phyloP scores from a whole-genome alignment of 2,113 vertebrate genomes.

The Myotis davidii region DNA sequence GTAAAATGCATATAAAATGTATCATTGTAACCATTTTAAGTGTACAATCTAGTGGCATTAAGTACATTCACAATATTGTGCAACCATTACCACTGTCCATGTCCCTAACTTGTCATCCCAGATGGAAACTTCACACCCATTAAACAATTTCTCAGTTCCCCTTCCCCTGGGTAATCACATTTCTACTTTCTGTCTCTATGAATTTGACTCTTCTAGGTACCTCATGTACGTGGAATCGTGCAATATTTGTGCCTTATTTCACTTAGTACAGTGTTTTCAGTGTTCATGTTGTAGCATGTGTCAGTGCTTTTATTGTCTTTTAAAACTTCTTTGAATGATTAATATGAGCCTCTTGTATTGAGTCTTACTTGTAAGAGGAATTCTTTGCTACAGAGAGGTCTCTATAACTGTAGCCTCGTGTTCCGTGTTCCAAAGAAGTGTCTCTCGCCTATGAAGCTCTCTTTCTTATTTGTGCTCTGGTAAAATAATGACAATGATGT shows the following conservation, averaged over 20 bases:
- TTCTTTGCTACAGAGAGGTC: neutral
- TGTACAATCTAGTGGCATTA: neutral
- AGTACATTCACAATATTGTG: neutral
- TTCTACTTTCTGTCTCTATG: neutral
- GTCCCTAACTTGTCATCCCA: neutral
- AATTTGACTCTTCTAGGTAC: neutral
- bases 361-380: slow-evolving; percentile 2
- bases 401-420: neutral
- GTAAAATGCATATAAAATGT: neutral
- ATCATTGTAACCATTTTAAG: neutral
- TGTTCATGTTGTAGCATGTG: neutral
- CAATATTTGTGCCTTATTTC: neutral
- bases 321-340: neutral
- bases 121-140: neutral
- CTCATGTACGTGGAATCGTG: neutral
- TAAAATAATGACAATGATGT: neutral
- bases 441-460: accelerated
- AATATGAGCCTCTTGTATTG: neutral
- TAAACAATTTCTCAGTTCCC: neutral
- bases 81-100: neutral
- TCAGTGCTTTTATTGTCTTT: neutral
- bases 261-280: neutral
- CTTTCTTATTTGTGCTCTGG: neutral
- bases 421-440: neutral
- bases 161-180: neutral